phyloP scores from a whole-genome alignment of 2,797 vertebrate genomes.

The Florisuga fusca region DNA sequence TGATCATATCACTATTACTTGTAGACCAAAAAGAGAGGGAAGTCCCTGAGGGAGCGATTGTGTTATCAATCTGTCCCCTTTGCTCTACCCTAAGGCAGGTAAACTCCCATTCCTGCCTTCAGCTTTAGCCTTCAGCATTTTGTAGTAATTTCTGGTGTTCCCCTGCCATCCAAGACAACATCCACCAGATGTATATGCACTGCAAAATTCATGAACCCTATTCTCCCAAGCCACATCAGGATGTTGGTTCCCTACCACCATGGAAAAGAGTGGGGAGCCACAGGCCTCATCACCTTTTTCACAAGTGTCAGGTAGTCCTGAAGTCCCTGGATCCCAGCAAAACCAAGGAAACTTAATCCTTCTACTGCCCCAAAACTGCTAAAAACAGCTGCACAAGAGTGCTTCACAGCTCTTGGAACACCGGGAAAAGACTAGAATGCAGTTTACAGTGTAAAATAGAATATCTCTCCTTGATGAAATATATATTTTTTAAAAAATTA shows the following conservation, averaged over 20 bases:
- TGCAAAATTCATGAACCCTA: neutral
- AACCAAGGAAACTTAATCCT: neutral
- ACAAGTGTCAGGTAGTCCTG: neutral
- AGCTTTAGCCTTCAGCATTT: neutral
- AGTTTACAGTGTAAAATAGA: neutral
- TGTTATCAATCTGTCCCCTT: neutral
- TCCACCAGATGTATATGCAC: neutral
- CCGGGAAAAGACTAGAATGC: neutral
- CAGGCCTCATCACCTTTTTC: neutral
- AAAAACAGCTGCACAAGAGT: neutral
- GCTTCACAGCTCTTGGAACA: neutral
- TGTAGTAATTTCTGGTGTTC: neutral
- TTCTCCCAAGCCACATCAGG: accelerated
- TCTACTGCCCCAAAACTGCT: neutral
- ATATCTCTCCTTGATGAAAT: neutral
- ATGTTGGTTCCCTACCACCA: neutral
- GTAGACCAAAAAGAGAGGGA: neutral
- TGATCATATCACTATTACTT: neutral
- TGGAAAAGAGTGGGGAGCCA: accelerated
- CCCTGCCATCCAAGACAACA: accelerated
- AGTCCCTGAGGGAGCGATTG: neutral
- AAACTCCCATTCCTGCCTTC: neutral
- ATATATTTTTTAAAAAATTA: neutral
- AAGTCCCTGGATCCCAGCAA: neutral
- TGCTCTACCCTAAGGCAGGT: neutral